Evolutionary conservation across 2,888 invertebrate genomes (phyloP).

Genomic region (Platynereis dumerilii): DNA sequence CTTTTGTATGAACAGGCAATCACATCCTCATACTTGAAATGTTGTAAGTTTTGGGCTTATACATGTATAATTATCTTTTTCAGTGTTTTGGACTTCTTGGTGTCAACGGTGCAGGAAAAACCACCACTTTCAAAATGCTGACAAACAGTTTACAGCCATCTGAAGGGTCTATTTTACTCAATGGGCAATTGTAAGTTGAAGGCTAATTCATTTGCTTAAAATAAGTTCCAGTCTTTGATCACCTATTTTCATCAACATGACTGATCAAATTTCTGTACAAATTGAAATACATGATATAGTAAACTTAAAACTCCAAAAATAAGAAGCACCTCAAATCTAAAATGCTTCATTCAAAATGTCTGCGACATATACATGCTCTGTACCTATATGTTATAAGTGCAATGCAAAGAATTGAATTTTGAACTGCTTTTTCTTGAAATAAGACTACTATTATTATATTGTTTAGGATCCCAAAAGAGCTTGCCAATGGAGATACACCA

Average conservation of each 20-base stretch:
- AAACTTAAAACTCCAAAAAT: no score
- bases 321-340: no score
- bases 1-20: slow-evolving; percentile 2
- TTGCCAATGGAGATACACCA: slow-evolving; percentile 37
- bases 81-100: slow-evolving; percentile 10
- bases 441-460: no score
- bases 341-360: no score
- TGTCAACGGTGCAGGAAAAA: slow-evolving; percentile 4
- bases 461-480: slow-evolving; percentile 32
- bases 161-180: neutral
- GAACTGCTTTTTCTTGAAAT: no score
- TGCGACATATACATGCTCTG: no score
- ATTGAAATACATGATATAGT: no score
- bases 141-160: neutral
- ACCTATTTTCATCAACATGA: no score
- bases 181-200: neutral
- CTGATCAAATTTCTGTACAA: no score
- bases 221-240: no score
- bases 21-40: neutral
- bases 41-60: neutral
- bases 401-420: no score
- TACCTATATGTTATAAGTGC: no score
- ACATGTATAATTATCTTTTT: slow-evolving; percentile 18
- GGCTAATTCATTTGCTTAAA: neutral
- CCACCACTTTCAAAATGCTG: slow-evolving; percentile 3